These are phyloP conservation scores for Vanessa atalanta DNA, from an alignment of 1,140 invertebrate species.

Conservation along the genomic window DNA sequence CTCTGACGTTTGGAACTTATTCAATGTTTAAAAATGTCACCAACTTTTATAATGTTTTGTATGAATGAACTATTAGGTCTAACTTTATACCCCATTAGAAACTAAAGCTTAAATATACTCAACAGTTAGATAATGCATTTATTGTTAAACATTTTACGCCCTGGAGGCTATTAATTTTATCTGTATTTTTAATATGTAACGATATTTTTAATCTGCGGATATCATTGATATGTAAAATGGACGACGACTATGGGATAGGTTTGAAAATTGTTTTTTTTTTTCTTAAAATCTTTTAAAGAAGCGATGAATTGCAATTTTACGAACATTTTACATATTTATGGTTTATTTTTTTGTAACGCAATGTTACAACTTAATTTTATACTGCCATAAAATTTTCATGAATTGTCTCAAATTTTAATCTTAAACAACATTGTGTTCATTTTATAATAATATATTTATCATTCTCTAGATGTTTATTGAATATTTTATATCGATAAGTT, in stretches of 20 bases:
- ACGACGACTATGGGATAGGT: too few species aligned
- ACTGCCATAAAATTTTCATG: slow-evolving; percentile 30
- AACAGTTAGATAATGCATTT: slow-evolving; percentile 34
- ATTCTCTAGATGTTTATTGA: slow-evolving; percentile 50
- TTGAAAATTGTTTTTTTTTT: neutral
- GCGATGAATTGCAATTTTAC: neutral
- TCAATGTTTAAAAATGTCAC: neutral
- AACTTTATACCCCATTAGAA: slow-evolving; percentile 36
- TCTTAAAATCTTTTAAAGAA: neutral
- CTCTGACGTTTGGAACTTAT: neutral
- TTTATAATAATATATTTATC: slow-evolving; percentile 57
- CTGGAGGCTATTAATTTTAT: slow-evolving; percentile 36
- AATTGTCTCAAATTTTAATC: slow-evolving; percentile 21
- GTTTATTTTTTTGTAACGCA: slow-evolving; percentile 14
- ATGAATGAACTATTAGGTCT: slow-evolving; percentile 25
- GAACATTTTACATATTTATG: neutral
- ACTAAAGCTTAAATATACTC: slow-evolving; percentile 34
- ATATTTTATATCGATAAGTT: slow-evolving; percentile 27
- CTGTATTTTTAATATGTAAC: slow-evolving; percentile 9
- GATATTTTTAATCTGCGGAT: slow-evolving; percentile 1
- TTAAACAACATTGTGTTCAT: slow-evolving; percentile 54
- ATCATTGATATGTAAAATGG: neutral
- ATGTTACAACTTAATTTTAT: slow-evolving; percentile 27
- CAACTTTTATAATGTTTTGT: slow-evolving; percentile 21
- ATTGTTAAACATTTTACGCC: slow-evolving; percentile 29